Conservation (phyloP, 2,113 vertebrate species). For the Cricetomys ansorgei region DNA sequence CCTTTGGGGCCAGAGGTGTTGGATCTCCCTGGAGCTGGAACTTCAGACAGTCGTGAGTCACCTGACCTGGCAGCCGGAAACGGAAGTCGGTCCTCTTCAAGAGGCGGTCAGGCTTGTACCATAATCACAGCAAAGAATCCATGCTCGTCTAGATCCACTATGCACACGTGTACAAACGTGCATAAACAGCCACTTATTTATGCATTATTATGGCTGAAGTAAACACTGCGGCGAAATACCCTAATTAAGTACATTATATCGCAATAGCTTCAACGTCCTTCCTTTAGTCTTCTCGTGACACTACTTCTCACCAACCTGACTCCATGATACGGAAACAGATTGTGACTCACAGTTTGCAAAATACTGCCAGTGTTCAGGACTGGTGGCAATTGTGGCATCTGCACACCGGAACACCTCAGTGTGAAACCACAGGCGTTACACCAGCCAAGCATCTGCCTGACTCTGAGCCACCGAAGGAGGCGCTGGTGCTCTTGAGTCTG, state of each 20-base stretch:
- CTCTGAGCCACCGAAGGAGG: not conserved
- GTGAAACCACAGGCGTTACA: not conserved
- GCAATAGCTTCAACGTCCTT: not conserved
- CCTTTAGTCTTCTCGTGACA: not conserved
- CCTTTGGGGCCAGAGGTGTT: not conserved
- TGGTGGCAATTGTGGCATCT: not conserved
- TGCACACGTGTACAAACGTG: not conserved
- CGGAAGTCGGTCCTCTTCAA: not conserved
- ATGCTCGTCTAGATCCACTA: not conserved
- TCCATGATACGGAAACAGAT: not conserved
- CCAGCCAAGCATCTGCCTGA: not conserved
- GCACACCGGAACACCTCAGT: not conserved
- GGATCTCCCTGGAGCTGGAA: not conserved
- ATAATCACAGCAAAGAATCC: not conserved
- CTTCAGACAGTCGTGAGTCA: not conserved
- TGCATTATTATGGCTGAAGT: not conserved
- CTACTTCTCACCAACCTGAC: not conserved
- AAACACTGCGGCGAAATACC: slow-evolving; percentile 3
- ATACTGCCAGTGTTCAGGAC: not conserved
- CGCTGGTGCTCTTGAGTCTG: not conserved
- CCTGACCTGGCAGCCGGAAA: not conserved
- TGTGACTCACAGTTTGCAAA: not conserved
- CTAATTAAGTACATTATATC: not conserved
- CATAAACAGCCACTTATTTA: not conserved
- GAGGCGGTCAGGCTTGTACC: not conserved